Evolutionary conservation across 2,888 invertebrate species (phyloP).

Genomic region (Tipula lateralis): DNA sequence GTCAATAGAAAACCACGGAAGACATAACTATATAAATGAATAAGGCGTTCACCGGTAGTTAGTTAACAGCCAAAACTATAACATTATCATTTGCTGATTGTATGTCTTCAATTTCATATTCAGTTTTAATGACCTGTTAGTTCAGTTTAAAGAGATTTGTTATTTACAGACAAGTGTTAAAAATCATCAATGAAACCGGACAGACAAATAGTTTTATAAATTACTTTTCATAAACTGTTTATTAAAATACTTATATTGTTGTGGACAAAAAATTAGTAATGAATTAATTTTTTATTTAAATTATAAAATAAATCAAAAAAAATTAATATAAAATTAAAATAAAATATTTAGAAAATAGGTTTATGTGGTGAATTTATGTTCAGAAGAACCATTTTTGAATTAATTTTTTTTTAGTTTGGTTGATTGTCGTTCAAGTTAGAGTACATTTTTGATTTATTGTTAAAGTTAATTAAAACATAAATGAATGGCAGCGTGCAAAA

Average conservation of each 20-base stretch:
- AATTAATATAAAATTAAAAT: not conserved
- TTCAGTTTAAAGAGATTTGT: too few species aligned
- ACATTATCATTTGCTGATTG: not conserved
- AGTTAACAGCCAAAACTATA: not conserved
- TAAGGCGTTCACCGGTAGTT: not conserved
- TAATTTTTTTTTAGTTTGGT: slow-evolving; percentile 5
- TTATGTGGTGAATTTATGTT: not conserved
- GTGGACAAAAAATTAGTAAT: not conserved
- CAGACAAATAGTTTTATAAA: not conserved
- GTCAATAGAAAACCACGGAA: not conserved
- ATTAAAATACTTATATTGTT: not conserved
- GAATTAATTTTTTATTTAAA: not conserved
- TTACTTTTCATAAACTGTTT: not conserved
- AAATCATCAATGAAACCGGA: not conserved
- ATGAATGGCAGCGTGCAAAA: slow-evolving; percentile 33
- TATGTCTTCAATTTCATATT: not conserved
- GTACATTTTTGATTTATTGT: not conserved
- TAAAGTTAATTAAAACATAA: not conserved
- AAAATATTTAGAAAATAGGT: not conserved
- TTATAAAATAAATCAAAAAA: not conserved
- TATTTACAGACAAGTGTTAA: not conserved
- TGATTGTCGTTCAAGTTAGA: not conserved
- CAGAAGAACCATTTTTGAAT: slow-evolving; percentile 20
- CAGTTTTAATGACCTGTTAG: too few species aligned
- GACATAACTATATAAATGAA: not conserved